These are phyloP conservation scores for Leptobrachium ailaonicum DNA, from an alignment of 2,113 vertebrate species.

Conservation along the genomic window DNA sequence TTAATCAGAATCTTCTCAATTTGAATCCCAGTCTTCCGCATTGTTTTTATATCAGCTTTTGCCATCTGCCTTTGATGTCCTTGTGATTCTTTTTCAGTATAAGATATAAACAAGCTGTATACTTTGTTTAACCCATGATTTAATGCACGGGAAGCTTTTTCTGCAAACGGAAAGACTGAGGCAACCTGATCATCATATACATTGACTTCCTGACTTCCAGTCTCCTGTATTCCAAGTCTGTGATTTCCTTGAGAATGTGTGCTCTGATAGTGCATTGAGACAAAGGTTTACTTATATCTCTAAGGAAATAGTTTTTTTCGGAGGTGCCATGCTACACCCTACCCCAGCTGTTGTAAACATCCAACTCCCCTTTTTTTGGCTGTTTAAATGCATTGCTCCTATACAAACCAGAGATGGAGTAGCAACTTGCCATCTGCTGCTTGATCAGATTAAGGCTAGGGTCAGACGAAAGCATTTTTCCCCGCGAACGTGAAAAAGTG, in stretches of 20 bases:
- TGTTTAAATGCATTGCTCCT: no score
- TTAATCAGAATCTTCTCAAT: neutral
- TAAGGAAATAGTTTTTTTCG: slow-evolving; percentile 10
- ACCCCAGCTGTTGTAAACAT: neutral
- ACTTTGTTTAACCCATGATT: slow-evolving; percentile 32
- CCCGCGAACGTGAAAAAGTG: no score
- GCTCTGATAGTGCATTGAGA: neutral
- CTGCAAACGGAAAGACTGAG: slow-evolving; percentile 11
- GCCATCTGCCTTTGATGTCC: slow-evolving; percentile 41
- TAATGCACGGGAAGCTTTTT: slow-evolving; percentile 25
- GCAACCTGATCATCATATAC: slow-evolving; percentile 25
- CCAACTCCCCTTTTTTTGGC: no score
- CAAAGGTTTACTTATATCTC: slow-evolving; percentile 9
- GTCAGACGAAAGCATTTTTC: no score
- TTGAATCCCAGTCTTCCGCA: slow-evolving; percentile 21
- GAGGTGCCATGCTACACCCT: no score
- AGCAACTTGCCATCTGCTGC: no score
- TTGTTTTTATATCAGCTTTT: slow-evolving; percentile 28
- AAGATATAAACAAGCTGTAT: slow-evolving; percentile 30
- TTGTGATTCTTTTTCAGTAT: slow-evolving; percentile 22
- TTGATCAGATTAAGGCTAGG: no score
- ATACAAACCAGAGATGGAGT: no score
- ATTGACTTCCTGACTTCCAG: slow-evolving; percentile 30
- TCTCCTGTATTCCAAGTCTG: neutral
- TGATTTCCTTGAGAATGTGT: slow-evolving; percentile 14